Evolutionary conservation across 2,113 vertebrate genomes (phyloP), one percentile per base, ranked within the genome.

Genomic region (Daubentonia madagascariensis): DNA sequence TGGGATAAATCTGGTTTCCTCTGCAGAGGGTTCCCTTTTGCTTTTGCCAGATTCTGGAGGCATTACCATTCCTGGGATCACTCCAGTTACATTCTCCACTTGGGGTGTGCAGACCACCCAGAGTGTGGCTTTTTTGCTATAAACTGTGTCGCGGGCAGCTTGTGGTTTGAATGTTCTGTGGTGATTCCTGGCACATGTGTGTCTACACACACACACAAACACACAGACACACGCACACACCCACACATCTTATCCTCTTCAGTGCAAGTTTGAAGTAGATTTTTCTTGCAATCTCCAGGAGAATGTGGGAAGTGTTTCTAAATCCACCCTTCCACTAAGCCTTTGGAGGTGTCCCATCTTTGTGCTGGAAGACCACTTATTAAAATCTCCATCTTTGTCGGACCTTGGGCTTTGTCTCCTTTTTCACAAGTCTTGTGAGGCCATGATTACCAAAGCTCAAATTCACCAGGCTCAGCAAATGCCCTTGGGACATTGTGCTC

Each of bases 61-160:
- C 63, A 23, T 93, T 90, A 20, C 57, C 59, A 0, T 68, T 87
- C 73, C 80, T 75, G 37, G 73, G 73, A 45, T 32, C 84, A 84
- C 43, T 86, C 32, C 84, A 91, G 73, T 76, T 61, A 17, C 12
- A 37, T 80, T 79, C 63, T 80, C 32, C 9, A 45, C 48, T 81
- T 76, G 12, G 59, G 52, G 67, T 72, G 35, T 70, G 61, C 73
- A 95, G 94, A 91, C 94, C 83, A 96, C 90, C 65, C 89, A 72
- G 28, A 85, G 78, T 37, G 23, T 35, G 30, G 43, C 12, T 25
- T 80, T 83, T 93, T 57, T 78, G 63, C 88, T 73, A 48, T 67
- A 63, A 84, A 91, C 30, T 70, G 30, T 43, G 57, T 85, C 76
- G 37, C 20, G 59, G 50, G 35, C 78, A 95, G 57, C 18, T 43